Percentiles rank a stretch among this genome's conserved stretches.
Evolutionary conservation across 35 echinoderm and acorn worm genomes (phyloP).

Genomic region (Lytechinus variegatus): DNA sequence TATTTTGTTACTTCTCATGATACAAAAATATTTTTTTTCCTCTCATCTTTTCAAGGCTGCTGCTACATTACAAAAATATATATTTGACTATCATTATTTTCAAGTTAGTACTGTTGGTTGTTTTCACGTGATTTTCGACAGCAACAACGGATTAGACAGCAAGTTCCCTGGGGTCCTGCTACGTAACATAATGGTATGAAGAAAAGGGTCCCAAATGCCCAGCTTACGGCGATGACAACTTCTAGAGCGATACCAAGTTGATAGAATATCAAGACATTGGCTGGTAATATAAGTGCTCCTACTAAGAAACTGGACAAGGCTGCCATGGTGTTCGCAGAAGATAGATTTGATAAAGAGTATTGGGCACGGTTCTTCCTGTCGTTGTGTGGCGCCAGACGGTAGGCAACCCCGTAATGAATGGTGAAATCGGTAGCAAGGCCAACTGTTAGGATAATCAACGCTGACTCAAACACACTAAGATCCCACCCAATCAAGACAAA

Average conservation of each 20-base stretch:
- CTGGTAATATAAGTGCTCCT: constrained; percentile 75
- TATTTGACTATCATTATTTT: no score
- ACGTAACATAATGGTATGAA: constrained; percentile 59
- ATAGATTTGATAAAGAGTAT: constrained; percentile 70
- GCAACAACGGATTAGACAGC: neutral
- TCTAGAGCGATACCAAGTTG: constrained; percentile 75
- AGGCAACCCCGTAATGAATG: constrained; percentile 92
- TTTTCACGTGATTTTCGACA: neutral
- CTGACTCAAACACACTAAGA: constrained; percentile 73
- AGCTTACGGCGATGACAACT: constrained; percentile 70
- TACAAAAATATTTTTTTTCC: no score
- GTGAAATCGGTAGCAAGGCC: constrained; percentile 90
- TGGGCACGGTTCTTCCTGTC: constrained; percentile 51
- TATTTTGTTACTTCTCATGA: no score
- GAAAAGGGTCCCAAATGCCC: constrained; percentile 71
- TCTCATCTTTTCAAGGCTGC: no score
- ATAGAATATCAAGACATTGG: constrained; percentile 64
- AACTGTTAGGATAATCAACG: constrained; percentile 70
- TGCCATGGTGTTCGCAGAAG: constrained; percentile 78
- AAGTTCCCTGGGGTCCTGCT: constrained; percentile 23
- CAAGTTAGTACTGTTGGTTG: no score
- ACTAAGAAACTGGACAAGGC: constrained; percentile 86
- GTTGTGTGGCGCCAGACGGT: constrained; percentile 62
- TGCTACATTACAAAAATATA: no score
- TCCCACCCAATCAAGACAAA: constrained; percentile 81